Conservation (phyloP, 2,888 invertebrate genomes). For the Spicauda simplicius region DNA sequence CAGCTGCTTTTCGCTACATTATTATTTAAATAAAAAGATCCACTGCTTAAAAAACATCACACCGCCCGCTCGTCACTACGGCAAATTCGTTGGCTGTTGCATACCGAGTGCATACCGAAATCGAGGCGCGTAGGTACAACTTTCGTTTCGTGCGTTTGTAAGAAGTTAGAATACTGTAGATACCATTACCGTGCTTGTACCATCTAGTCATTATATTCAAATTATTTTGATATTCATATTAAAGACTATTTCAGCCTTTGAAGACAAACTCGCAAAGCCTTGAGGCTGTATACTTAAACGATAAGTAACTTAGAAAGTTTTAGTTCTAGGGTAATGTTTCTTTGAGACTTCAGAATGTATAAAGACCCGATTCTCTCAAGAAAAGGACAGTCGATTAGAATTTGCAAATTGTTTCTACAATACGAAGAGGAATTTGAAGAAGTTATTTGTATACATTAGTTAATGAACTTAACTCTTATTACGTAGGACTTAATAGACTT, state of each 20-base stretch:
- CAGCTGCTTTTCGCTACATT: no score
- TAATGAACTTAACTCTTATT: background rate
- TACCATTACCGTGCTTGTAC: no score
- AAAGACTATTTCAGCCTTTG: constrained; percentile 2
- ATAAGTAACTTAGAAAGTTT: constrained; percentile 37
- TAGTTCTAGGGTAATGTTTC: constrained; percentile 31
- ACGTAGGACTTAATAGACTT: background rate
- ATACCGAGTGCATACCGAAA: no score
- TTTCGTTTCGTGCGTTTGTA: no score
- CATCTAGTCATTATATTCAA: constrained; percentile 1
- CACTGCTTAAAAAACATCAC: no score
- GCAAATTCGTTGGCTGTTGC: no score
- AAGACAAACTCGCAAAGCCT: constrained; percentile 36
- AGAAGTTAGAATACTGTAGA: no score
- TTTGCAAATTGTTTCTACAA: constrained; percentile 22
- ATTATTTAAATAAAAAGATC: no score
- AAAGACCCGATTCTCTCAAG: constrained; percentile 14
- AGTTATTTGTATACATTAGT: background rate
- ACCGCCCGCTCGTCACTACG: no score
- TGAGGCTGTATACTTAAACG: constrained; percentile 33
- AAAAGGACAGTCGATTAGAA: constrained; percentile 23
- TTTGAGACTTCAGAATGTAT: constrained; percentile 28
- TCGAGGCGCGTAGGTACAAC: no score
- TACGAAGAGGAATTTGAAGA: constrained; percentile 19
- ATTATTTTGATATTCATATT: background rate